Base-by-base conservation (phyloP, 2,888 invertebrate species). In the Dynastes grantii region DNA sequence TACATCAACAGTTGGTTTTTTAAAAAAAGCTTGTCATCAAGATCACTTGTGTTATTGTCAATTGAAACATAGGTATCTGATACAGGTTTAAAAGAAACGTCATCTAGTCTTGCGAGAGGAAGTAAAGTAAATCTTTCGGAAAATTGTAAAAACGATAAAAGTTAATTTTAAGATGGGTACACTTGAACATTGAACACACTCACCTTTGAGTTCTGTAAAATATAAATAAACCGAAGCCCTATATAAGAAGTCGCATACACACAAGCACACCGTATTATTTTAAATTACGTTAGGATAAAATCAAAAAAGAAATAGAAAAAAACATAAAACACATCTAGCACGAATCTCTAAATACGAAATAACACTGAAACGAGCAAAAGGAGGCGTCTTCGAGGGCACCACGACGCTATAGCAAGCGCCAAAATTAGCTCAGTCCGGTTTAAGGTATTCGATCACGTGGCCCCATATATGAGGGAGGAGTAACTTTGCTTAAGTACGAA, bases 361-460 rank as follows among this genome's bases (percentile, higher is more conserved):
- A 80, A 81, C 79, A 80, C 79, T 78, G 80, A 78, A 78, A 79
- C 73, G 68, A 78, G 70, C 76, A 37, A 63, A 78, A 80, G 79
- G 76, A 81, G 76, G 77, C 81, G 80, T 81, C 80, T 80, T 65
- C 58, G 76, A 77, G 68, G 79, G 81, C 83, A 82, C 79, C 82
- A 77, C 80, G 83, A 80, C 82, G 81, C 79, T 55, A 22, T 79
- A 80, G 79, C 80, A 65, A 81, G 81, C 82, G 83, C 84, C 84
- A 84, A 84, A 84, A 84, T 84, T 84, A 84, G 84, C 82, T 82
- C 82, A 83, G 83, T 82, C 83, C 82, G 78, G 81, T 81, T 77
- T 70, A 79, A 79, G 67, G 79, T 76, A 79, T 79, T 79, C 40
- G 40, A 27, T 76, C 79, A 79, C 79, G 79, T 79, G 79, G 40